Evolutionary conservation across 2,888 invertebrate genomes (phyloP).

Genomic region (Sacculina carcini): DNA sequence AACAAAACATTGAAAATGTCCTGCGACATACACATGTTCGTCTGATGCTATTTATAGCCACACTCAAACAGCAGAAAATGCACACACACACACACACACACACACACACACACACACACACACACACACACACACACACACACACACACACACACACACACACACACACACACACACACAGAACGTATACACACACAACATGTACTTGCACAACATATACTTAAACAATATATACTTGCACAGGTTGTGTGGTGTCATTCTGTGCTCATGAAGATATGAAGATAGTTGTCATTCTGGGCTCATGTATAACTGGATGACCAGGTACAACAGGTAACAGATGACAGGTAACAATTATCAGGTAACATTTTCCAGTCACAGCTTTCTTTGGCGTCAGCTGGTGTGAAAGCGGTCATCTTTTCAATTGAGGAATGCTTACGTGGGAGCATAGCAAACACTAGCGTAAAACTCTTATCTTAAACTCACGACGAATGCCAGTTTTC

Average conservation of each 20-base stretch:
- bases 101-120: slow-evolving; percentile 1
- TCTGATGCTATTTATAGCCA: neutral
- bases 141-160: neutral
- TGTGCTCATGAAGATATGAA: too few relatives aligned
- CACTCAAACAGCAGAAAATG: neutral
- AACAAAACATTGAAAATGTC: too few relatives aligned
- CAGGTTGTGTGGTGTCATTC: too few relatives aligned
- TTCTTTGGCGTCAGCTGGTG: neutral
- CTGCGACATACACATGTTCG: neutral
- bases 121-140: slow-evolving; percentile 1
- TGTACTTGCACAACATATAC: too few relatives aligned
- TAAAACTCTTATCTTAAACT: neutral
- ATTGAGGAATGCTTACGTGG: neutral
- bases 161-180: too few relatives aligned
- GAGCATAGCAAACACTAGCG: neutral
- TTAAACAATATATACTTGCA: too few relatives aligned
- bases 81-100: neutral
- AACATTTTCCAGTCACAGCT: too few relatives aligned
- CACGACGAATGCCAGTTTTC: neutral
- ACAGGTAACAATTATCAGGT: too few relatives aligned
- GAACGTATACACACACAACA: too few relatives aligned
- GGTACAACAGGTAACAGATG: too few relatives aligned
- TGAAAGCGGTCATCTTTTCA: neutral
- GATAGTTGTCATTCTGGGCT: too few relatives aligned
- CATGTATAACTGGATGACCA: too few relatives aligned